phyloP scores from a whole-genome alignment of 2,113 vertebrate genomes.

The Mustela nigripes region DNA sequence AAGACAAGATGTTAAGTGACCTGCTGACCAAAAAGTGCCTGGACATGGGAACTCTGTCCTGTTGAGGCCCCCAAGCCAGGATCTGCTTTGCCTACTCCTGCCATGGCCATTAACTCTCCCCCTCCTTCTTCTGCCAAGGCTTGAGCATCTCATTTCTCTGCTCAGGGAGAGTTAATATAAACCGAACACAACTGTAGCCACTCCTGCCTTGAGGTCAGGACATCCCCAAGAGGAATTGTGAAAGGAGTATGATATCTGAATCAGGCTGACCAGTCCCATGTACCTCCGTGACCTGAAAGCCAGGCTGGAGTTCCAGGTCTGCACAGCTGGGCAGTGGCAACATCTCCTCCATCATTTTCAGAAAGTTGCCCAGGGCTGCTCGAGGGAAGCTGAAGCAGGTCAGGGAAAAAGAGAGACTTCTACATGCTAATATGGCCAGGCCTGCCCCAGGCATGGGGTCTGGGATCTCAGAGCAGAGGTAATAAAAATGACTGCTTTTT shows the following conservation, averaged over 20 bases:
- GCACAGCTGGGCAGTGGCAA: background rate
- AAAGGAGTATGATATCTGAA: background rate
- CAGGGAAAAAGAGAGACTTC: background rate
- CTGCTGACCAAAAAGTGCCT: background rate
- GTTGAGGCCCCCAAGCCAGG: background rate
- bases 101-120: background rate
- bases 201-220: background rate
- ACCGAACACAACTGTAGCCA: background rate
- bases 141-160: background rate
- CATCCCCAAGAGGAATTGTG: background rate
- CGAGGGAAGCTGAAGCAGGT: background rate
- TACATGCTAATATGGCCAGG: background rate
- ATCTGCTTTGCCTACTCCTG: background rate
- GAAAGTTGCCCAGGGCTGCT: background rate
- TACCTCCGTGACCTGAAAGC: background rate
- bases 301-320: background rate
- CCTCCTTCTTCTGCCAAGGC: background rate
- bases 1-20: background rate
- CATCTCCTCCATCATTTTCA: background rate
- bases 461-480: background rate
- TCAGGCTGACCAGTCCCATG: too few species aligned
- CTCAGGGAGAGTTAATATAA: background rate
- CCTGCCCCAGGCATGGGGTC: background rate
- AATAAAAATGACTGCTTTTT: background rate
- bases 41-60: background rate